Conservation (phyloP, 2,888 invertebrate species). For the Antheraea assamensis region DNA sequence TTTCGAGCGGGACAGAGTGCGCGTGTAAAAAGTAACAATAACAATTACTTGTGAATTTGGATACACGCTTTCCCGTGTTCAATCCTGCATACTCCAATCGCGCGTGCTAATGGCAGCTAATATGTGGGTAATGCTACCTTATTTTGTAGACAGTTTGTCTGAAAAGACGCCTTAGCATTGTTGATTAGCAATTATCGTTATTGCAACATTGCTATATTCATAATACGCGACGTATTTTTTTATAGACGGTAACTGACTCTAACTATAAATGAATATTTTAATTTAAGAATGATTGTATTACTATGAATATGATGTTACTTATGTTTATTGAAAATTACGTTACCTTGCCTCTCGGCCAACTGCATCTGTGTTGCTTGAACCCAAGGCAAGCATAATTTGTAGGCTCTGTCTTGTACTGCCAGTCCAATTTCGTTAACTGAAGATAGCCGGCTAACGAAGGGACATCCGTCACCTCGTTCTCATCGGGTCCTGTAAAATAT, state of each 20-base stretch:
- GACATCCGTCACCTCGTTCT: slow-evolving; percentile 94
- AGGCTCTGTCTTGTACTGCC: slow-evolving; percentile 95
- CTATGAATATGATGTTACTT: background rate
- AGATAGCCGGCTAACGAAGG: slow-evolving; percentile 93
- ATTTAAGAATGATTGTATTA: background rate
- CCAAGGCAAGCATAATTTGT: slow-evolving; percentile 90
- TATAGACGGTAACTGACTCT: background rate
- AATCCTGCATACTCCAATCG: too few relatives aligned
- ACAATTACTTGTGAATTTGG: too few relatives aligned
- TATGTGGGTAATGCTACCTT: background rate
- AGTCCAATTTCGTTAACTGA: slow-evolving; percentile 92
- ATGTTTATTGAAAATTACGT: background rate
- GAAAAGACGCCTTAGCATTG: background rate
- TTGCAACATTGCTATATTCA: slow-evolving; percentile 11
- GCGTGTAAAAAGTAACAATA: too few relatives aligned
- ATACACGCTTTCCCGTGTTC: too few relatives aligned
- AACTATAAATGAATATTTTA: too few relatives aligned
- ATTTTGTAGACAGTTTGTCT: background rate
- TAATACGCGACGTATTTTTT: background rate
- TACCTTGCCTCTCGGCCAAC: slow-evolving; percentile 93
- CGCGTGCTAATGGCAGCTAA: too few relatives aligned
- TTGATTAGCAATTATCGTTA: background rate
- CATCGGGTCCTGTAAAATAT: slow-evolving; percentile 87
- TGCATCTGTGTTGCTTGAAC: slow-evolving; percentile 91
- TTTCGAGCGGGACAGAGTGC: too few relatives aligned